These are phyloP conservation scores for Bubo bubo DNA, from an alignment of 2,113 vertebrate species.

Conservation along the genomic window DNA sequence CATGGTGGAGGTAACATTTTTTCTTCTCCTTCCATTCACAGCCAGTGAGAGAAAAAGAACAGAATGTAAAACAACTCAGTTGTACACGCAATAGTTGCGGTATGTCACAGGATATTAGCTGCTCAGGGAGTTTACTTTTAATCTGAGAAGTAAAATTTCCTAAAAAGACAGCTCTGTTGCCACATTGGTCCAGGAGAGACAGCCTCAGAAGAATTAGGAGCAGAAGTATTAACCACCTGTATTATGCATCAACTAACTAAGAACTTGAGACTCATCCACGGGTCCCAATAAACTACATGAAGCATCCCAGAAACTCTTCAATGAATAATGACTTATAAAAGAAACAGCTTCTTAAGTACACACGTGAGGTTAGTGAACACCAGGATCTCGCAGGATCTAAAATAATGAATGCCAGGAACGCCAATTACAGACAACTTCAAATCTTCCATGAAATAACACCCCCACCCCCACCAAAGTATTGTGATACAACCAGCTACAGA, in stretches of 20 bases:
- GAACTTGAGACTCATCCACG: background rate
- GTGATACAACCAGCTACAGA: background rate
- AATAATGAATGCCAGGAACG: background rate
- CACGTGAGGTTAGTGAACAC: background rate
- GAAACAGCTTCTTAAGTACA: background rate
- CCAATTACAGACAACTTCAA: background rate
- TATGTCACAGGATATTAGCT: background rate
- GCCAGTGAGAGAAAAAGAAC: background rate
- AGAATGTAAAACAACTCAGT: background rate
- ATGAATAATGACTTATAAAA: background rate
- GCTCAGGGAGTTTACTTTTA: background rate
- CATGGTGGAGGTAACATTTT: background rate
- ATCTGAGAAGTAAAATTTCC: background rate
- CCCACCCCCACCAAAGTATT: fast-evolving
- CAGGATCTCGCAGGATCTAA: background rate
- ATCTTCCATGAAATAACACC: background rate
- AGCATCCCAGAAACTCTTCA: background rate
- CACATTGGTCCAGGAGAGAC: background rate
- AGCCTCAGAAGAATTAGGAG: background rate
- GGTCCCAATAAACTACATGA: background rate
- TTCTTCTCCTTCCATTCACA: background rate
- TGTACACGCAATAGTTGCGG: background rate
- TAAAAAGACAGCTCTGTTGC: background rate
- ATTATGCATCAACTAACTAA: background rate
- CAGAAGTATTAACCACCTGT: background rate